Evolutionary conservation across 2,888 invertebrate species (phyloP).

Genomic region (Parochlus steinenii): DNA sequence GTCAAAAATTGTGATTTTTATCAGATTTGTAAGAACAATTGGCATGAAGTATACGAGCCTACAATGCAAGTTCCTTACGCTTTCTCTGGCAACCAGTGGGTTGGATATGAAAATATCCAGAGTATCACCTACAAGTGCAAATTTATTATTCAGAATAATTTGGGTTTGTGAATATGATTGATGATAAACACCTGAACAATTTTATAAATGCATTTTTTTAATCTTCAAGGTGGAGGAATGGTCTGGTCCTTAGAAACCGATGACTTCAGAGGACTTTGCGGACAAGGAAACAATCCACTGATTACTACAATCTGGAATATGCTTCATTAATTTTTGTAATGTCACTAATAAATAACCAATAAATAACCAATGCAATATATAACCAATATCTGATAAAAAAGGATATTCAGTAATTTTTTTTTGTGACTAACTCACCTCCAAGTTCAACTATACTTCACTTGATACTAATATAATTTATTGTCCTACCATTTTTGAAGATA

Average conservation of each 20-base stretch:
- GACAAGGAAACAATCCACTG: slow-evolving; percentile 35
- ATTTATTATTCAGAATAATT: slow-evolving; percentile 27
- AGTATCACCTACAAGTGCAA: slow-evolving; percentile 32
- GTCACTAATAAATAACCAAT: no score
- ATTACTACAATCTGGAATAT: neutral
- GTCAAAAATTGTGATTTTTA: neutral
- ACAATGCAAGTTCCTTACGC: slow-evolving; percentile 45
- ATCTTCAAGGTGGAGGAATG: slow-evolving; percentile 58
- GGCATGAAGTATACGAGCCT: slow-evolving; percentile 37
- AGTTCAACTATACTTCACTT: no score
- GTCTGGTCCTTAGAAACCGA: slow-evolving; percentile 41
- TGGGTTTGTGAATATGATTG: no score
- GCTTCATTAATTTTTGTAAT: no score
- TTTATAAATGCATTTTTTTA: no score
- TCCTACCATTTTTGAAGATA: no score
- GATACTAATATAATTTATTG: no score
- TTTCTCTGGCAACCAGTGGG: slow-evolving; percentile 41
- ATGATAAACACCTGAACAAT: no score
- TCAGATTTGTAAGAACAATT: neutral
- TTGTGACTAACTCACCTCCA: no score
- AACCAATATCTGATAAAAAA: no score
- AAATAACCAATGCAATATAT: no score
- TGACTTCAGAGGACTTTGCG: slow-evolving; percentile 48
- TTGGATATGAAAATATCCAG: slow-evolving; percentile 47
- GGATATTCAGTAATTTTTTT: no score